These are phyloP conservation scores for Nomada ruficornis DNA, from an alignment of 2,888 invertebrate species.

Conservation along the genomic window DNA sequence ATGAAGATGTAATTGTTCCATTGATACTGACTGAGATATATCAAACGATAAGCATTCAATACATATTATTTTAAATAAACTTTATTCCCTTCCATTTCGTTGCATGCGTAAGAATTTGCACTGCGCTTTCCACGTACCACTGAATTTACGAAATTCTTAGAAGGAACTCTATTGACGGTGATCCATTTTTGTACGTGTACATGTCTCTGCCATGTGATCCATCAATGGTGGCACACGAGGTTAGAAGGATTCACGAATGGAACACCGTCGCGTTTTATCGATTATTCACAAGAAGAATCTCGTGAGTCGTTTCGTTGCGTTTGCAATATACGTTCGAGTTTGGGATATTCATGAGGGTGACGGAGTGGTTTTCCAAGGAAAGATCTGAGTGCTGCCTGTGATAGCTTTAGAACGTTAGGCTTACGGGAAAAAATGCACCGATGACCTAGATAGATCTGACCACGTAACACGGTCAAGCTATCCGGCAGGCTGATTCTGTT, in stretches of 20 bases:
- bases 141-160: background rate
- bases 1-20: too few species aligned
- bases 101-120: too few species aligned
- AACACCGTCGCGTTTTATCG: slow-evolving; percentile 33
- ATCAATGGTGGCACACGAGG: background rate
- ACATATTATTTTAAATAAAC: too few species aligned
- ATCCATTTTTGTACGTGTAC: slow-evolving; percentile 7
- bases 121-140: background rate
- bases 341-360: slow-evolving; percentile 25
- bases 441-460: slow-evolving; percentile 22
- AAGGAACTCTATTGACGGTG: background rate
- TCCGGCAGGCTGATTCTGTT: slow-evolving; percentile 5
- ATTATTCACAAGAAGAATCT: slow-evolving; percentile 37
- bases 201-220: background rate
- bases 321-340: slow-evolving; percentile 20
- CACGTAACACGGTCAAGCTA: slow-evolving; percentile 22
- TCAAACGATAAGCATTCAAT: too few species aligned
- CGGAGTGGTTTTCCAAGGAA: slow-evolving; percentile 17
- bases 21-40: too few species aligned
- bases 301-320: slow-evolving; percentile 42
- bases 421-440: slow-evolving; percentile 8
- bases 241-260: slow-evolving; percentile 16
- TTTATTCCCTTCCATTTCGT: too few species aligned
- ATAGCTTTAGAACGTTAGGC: slow-evolving; percentile 29
- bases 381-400: slow-evolving; percentile 12